Base-by-base conservation (phyloP, 2,888 invertebrate species). In the Charanyca ferruginea region DNA sequence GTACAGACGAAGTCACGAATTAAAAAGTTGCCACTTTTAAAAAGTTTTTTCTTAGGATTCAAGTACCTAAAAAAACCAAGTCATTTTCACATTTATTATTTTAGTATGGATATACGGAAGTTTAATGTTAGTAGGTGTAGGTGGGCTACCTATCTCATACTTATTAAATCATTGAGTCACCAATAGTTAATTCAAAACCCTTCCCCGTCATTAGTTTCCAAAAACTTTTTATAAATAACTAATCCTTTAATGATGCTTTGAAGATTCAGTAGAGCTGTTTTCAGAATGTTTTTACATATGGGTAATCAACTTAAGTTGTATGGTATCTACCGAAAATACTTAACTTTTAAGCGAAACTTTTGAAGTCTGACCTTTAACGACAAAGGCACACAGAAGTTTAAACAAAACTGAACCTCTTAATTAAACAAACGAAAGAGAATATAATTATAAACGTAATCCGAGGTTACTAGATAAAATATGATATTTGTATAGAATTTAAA, bases 391-490 rank as follows among this genome's bases (percentile, higher is more conserved):
- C 18, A 18, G 16, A 66, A 58, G 20, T 49, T 55, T 45, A 42
- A 48, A 61, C 35, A 52, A 61, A 63, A 66, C 23, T 62, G 32
- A 64, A 61, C 64, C 42, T 53, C 13, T 13, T 11, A 35, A 32
- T 32, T n/a, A 44, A 47, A 60, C 22, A 41, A 65, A 63, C 35
- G 9, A 61, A 58, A 63, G 49, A 48, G 47, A 77, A 60, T 52
- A 16, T 55, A 16, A 41, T 44, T 25, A 35, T 20, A 55, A 41
- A 20, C 20, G 3, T 35, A 44, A 42, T 48, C 13, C 28, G 9
- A 61, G 22, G 28, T 48, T 13, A 32, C 35, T n/a, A 22, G 22
- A 52, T 23, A 5, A 60, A 42, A 59, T 57, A n/a, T 28, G 48
- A 42, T 47, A 49, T 47, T 64, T 23, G 32, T 41, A 59, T 62